phyloP scores from a whole-genome alignment of 1,140 invertebrate genomes.

The Aphaenogaster rudis region DNA sequence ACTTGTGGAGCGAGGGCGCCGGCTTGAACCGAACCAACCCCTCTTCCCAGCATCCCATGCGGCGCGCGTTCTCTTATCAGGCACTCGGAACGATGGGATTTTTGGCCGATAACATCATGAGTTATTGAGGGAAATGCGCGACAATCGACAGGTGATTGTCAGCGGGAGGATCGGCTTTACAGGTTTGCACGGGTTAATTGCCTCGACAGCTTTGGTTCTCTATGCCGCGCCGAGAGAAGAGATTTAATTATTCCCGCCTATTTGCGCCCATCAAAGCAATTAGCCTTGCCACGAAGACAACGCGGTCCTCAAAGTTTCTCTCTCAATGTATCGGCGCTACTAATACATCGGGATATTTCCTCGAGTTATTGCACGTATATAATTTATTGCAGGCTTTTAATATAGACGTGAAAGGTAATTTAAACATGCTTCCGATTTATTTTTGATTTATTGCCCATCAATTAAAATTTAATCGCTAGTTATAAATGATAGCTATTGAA shows the following conservation, averaged over 20 bases:
- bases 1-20: constrained; percentile 78
- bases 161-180: neutral
- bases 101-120: constrained; percentile 42
- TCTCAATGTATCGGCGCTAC: neutral
- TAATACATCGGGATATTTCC: neutral
- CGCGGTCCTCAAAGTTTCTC: neutral
- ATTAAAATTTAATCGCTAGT: constrained; percentile 21
- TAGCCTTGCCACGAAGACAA: constrained; percentile 6
- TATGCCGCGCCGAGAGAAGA: neutral
- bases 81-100: constrained; percentile 22
- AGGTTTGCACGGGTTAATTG: constrained; percentile 25
- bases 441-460: neutral
- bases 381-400: constrained; percentile 10
- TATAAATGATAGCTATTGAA: neutral
- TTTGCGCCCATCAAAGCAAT: constrained; percentile 5
- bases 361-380: neutral
- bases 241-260: constrained; percentile 32
- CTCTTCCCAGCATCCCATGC: constrained; percentile 73
- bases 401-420: neutral
- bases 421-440: neutral
- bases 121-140: constrained; percentile 12
- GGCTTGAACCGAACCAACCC: constrained; percentile 75
- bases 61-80: constrained; percentile 78
- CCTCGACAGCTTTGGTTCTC: neutral
- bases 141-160: constrained; percentile 20